Conservation (phyloP, 2,888 invertebrate species). For the Plebejus melissa region DNA sequence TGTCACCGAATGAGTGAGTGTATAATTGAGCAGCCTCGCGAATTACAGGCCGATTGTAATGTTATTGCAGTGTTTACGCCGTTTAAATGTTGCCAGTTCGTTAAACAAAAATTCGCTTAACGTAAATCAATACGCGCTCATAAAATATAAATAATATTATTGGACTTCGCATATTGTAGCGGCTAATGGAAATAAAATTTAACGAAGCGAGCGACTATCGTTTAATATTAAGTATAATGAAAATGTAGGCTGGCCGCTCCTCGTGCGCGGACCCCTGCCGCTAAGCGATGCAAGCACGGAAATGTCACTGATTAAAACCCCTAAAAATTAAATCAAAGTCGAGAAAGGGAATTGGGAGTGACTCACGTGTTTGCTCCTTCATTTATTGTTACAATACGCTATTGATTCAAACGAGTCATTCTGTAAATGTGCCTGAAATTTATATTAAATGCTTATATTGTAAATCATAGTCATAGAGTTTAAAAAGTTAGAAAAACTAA, state of each 20-base stretch:
- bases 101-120: conserved; percentile 41
- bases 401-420: background rate
- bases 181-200: conserved; percentile 46
- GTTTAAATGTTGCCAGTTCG: conserved; percentile 39
- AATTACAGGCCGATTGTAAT: conserved; percentile 32
- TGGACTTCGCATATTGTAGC: conserved; percentile 41
- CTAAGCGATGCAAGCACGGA: conserved; percentile 60
- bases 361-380: conserved; percentile 31
- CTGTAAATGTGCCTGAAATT: too few relatives aligned
- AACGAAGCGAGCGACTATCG: conserved; percentile 43
- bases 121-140: conserved; percentile 42
- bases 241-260: conserved; percentile 42
- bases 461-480: background rate
- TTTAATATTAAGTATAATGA: conserved; percentile 45
- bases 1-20: background rate
- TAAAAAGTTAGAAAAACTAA: conserved; percentile 12
- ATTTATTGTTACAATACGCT: background rate
- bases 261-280: conserved; percentile 43
- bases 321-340: conserved; percentile 41
- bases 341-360: conserved; percentile 32
- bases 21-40: conserved; percentile 36
- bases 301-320: conserved; percentile 60
- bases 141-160: conserved; percentile 43
- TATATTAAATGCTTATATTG: background rate
- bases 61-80: conserved; percentile 28